Base-by-base conservation (phyloP, 2,888 invertebrate genomes). In the Cephus rjabovi region DNA sequence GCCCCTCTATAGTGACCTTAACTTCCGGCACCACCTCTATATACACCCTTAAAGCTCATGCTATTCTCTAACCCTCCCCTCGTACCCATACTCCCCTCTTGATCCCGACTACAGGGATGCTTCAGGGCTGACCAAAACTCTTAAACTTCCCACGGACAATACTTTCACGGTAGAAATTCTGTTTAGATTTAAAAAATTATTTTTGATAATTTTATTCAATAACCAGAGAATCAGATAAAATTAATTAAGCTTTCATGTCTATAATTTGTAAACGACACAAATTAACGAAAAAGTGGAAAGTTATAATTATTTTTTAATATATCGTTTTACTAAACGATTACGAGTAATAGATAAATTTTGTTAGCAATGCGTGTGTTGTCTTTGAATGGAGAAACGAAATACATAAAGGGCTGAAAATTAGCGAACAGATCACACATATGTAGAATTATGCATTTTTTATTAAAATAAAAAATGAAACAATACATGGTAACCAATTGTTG, bases 21-120 rank as follows among this genome's bases (percentile, higher is more conserved):
- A 87, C 87, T 85, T 86, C 83, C 84, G 84, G 85, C 84, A 86
- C 85, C 86, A 87, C 87, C 88, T 88, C 86, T 86, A 83, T 74
- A 83, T 80, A 81, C 83, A 83, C 83, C 80, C 81, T 83, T 79
- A 82, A 83, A 82, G 83, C 81, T 84, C 81, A 76, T 79, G 80
- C 85, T 56, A 78, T 79, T 73, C 34, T 76, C 71, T 33, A 71
- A 79, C 78, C 81, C 84, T 80, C 82, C 84, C 81, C 84, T 82
- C 81, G 80, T 80, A 69, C 73, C 78, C 79, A 81, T n/a, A 68
- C 81, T 82, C 84, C 77, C 79, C 74, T 73, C 35, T 73, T 78
- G 40, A 56, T 15, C 40, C 15, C 9, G 40, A 56, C 40, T 56
- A 23, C 23, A 23, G 83, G 83, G 83, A 77, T 81, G 84, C 35